phyloP scores from a whole-genome alignment of 2,888 invertebrate genomes.

The Portevinia maculata region DNA sequence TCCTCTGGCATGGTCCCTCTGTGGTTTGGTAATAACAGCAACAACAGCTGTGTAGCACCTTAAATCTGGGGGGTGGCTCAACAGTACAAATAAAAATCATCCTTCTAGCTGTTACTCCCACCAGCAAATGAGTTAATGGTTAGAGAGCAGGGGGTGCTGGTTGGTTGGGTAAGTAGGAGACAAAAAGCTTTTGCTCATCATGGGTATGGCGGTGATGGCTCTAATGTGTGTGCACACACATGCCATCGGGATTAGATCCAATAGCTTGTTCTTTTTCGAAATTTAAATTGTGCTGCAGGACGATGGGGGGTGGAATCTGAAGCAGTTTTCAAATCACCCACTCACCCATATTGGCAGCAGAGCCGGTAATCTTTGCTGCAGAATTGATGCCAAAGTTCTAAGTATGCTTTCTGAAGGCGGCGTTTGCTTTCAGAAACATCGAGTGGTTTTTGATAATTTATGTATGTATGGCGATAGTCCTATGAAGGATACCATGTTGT shows the following conservation, averaged over 20 bases:
- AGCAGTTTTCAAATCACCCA: background rate
- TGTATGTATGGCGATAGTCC: conserved; percentile 39
- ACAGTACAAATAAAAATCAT: conserved; percentile 14
- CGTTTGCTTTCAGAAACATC: conserved; percentile 61
- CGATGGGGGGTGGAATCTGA: background rate
- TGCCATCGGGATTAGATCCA: conserved; percentile 68
- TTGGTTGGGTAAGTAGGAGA: conserved; percentile 25
- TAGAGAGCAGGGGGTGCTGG: conserved; percentile 1
- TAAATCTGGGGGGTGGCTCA: conserved; percentile 22
- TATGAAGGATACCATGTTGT: too few relatives aligned
- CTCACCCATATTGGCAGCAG: conserved; percentile 53
- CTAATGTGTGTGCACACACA: conserved; percentile 59
- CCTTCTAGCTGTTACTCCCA: conserved; percentile 13
- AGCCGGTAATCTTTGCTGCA: conserved; percentile 50
- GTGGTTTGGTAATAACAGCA: conserved; percentile 66
- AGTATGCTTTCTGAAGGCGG: conserved; percentile 66
- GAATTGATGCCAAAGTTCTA: conserved; percentile 66
- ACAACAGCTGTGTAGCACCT: conserved; percentile 67
- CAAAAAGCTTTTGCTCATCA: conserved; percentile 46
- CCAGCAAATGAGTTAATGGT: conserved; percentile 5
- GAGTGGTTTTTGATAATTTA: conserved; percentile 63
- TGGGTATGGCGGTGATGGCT: conserved; percentile 9
- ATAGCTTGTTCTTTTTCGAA: conserved; percentile 66
- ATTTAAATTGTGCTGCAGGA: conserved; percentile 19
- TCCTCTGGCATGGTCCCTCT: conserved; percentile 69